These are phyloP conservation scores for Rhinichthys klamathensis DNA, from an alignment of 2,113 vertebrate genomes.

Conservation along the genomic window DNA sequence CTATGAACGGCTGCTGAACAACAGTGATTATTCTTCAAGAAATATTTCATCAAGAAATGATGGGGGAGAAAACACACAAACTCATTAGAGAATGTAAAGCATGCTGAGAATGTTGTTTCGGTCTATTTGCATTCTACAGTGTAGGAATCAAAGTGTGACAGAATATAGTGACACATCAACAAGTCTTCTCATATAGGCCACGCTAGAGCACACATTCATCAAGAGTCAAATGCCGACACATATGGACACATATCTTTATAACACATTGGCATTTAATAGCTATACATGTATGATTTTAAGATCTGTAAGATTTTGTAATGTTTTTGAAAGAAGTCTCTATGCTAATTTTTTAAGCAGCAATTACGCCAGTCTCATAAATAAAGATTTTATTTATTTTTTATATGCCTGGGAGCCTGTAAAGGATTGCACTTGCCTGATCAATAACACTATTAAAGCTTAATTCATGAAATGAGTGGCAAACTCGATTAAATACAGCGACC, in stretches of 20 bases:
- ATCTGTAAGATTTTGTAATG: too few species aligned
- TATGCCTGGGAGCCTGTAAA: constrained; percentile 1
- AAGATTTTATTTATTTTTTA: too few species aligned
- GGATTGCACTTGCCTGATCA: constrained; percentile 70
- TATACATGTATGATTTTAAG: too few species aligned
- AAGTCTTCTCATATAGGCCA: background rate
- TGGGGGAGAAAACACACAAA: background rate
- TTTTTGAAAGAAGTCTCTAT: too few species aligned
- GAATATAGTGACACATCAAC: background rate
- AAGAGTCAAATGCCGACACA: background rate
- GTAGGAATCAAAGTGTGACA: background rate
- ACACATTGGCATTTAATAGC: too few species aligned
- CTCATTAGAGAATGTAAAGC: constrained; percentile 3
- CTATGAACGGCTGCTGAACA: background rate
- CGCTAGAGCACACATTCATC: background rate
- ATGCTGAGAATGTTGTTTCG: background rate
- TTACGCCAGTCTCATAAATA: too few species aligned
- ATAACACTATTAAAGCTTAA: constrained; percentile 74
- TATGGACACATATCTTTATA: background rate
- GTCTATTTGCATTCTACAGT: background rate
- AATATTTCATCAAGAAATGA: too few species aligned
- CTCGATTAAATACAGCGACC: constrained; percentile 71
- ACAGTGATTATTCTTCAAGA: background rate
- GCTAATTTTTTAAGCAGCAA: too few species aligned
- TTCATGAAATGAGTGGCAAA: constrained; percentile 69